A percentile compares a stretch with the other conserved stretches of the same genome.
These are phyloP conservation scores for Protomyctophum bolini DNA, from an alignment of 2,113 vertebrate genomes.

Conservation along the genomic window DNA sequence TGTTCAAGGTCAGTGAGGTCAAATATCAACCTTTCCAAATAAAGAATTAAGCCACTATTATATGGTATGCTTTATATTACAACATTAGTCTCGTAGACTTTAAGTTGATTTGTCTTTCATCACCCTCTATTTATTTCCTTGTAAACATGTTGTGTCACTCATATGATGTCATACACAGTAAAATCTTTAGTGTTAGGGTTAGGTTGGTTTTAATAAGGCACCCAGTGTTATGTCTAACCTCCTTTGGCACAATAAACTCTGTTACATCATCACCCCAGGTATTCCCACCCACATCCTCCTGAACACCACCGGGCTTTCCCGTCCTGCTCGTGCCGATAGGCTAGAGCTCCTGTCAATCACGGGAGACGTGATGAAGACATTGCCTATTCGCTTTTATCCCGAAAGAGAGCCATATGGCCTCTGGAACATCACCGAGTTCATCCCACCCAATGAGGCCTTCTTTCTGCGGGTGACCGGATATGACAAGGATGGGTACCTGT, in stretches of 20 bases:
- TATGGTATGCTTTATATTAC: conserved; percentile 13
- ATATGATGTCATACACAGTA: too few relatives aligned
- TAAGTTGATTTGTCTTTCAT: not conserved
- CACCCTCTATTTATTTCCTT: not conserved
- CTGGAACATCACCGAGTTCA: conserved; percentile 96
- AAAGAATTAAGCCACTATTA: conserved; percentile 9
- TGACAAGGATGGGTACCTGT: conserved; percentile 86
- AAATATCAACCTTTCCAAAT: conserved; percentile 5
- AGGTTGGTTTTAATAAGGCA: too few relatives aligned
- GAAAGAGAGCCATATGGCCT: conserved; percentile 86
- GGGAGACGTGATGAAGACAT: conserved; percentile 85
- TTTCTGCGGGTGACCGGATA: conserved; percentile 92
- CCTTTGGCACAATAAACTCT: conserved; percentile 4
- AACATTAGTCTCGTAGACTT: conserved; percentile 19
- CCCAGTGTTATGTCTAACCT: too few relatives aligned
- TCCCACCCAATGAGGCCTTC: conserved; percentile 92
- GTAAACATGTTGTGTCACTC: too few relatives aligned
- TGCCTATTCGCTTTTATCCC: conserved; percentile 90
- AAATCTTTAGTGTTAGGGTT: too few relatives aligned
- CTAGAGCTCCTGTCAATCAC: conserved; percentile 89
- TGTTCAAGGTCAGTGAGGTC: conserved; percentile 87
- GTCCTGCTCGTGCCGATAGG: conserved; percentile 87
- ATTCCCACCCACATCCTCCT: conserved; percentile 93
- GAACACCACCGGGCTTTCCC: conserved; percentile 89
- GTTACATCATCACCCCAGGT: conserved; percentile 73